Base-by-base conservation (phyloP, 2,113 vertebrate species). In the Ailurus styani region DNA sequence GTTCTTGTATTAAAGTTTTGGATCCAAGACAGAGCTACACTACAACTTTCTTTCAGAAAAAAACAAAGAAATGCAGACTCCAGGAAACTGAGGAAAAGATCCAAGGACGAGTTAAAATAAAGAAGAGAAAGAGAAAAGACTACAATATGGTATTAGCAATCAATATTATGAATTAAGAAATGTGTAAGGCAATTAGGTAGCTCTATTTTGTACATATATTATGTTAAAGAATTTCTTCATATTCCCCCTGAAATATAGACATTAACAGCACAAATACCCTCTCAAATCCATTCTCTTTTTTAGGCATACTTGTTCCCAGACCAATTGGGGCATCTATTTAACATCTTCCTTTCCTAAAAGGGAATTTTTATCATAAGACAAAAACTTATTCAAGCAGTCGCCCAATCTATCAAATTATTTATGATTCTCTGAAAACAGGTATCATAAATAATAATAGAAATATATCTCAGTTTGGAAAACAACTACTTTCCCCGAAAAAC, bases 21-120 rank as follows among this genome's bases (percentile, higher is more conserved):
- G 42, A 87, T 96, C 79, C 68, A 96, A 97, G 85, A 86, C 34
- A 91, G 57, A 93, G 66, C 78, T 96, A 96, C 86, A 87, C 90
- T 95, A 91, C 94, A 93, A 90, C 90, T 94, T 89, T 27, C 75
- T 91, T 97, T 96, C 87, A 96, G 85, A 96, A 91, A 81, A 84
- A 42, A 14, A 15, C 13, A 90, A 96, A 97, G 79, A 91, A 95
- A 95, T 42, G 64, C 73, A 94, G 93, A 96, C 45, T 95, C 66
- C 62, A 95, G 96, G 54, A 95, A 96, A 96, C 75, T 95, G 84
- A 91, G 84, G 78, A 75, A 84, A 90, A 96, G 87, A 82, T 94
- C 91, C 87, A 96, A 95, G 87, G 50, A 73, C 2, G n/a, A 95
- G 91, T 89, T 64, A 94, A 97, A 95, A 92, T 77, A 73, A 96